A percentile compares a stretch with the other conserved stretches of the same genome.
phyloP scores from a whole-genome alignment of 2,888 invertebrate genomes.

The Ormyrus nitidulus region DNA sequence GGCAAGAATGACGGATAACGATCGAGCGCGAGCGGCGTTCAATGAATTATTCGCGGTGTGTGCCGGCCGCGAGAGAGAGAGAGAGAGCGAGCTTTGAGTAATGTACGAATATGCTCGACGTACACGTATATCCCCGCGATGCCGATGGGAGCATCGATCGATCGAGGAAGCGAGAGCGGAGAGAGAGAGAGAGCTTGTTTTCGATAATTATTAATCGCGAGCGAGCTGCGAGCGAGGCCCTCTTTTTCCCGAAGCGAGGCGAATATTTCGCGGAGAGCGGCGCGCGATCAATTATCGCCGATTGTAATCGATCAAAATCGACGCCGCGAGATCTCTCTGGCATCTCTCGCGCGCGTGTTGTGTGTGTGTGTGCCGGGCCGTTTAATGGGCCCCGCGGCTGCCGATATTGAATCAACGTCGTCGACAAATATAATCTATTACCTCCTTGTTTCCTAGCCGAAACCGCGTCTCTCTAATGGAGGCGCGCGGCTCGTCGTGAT shows the following conservation, averaged over 20 bases:
- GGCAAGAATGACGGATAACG: constrained; percentile 51
- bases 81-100: constrained; percentile 29
- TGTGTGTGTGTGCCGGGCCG: background rate
- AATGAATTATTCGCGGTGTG: constrained; percentile 46
- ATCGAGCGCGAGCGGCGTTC: constrained; percentile 14
- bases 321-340: background rate
- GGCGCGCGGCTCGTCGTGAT: background rate
- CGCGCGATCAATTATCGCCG: constrained; percentile 50
- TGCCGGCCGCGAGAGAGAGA: background rate
- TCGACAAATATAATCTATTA: constrained; percentile 35
- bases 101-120: constrained; percentile 42
- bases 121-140: background rate
- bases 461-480: constrained; percentile 33
- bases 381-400: too few relatives aligned
- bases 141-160: background rate
- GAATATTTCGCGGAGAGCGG: constrained; percentile 8
- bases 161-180: constrained; percentile 16
- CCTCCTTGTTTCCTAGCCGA: background rate
- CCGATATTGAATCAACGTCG: constrained; percentile 35
- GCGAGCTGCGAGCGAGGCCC: background rate
- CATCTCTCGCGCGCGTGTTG: background rate
- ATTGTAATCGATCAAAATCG: constrained; percentile 51
- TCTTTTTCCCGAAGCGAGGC: constrained; percentile 3
- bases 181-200: constrained; percentile 26
- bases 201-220: constrained; percentile 51